Base-by-base conservation (phyloP, 2,113 vertebrate species). In the Alouatta palliata region DNA sequence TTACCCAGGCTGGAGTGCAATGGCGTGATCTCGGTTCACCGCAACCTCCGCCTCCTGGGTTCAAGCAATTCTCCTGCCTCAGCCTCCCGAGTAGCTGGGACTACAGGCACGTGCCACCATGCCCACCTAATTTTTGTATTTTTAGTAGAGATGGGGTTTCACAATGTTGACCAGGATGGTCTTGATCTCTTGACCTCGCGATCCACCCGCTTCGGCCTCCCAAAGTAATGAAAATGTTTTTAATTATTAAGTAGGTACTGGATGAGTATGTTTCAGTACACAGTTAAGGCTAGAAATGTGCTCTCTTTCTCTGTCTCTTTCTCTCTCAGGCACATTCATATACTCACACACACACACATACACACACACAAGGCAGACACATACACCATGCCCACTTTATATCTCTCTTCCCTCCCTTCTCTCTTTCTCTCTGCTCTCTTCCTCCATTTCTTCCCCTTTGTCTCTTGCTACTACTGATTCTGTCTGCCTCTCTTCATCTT, bases 171-270 rank as follows among this genome's bases (percentile, higher is more conserved):
- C n/a, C n/a, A n/a, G n/a, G n/a, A n/a, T n/a, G n/a, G n/a, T n/a
- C n/a, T n/a, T n/a, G n/a, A n/a, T n/a, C n/a, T n/a, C n/a, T n/a
- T n/a, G n/a, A n/a, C n/a, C n/a, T n/a, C n/a, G n/a, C n/a, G n/a
- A n/a, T n/a, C n/a, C n/a, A n/a, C n/a, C n/a, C n/a, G n/a, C n/a
- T n/a, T n/a, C n/a, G n/a, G n/a, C n/a, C n/a, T n/a, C n/a, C n/a
- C n/a, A n/a, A n/a, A n/a, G n/a, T n/a, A 97, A 98, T 97, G 77
- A 98, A 98, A 98, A 98, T 94, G 83, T 87, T 96, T 95, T 96
- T 96, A 71, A 68, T 32, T 96, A 95, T 96, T 83, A 93, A 97
- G 96, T 64, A 45, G 73, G 21, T 71, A 8, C 75, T 96, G 91
- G 25, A 56, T 58, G 77, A 3, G 25, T 47, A 52, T 75, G 21